Conservation (phyloP, 64 coral and sea anemone genomes). For the Porites australiensis region DNA sequence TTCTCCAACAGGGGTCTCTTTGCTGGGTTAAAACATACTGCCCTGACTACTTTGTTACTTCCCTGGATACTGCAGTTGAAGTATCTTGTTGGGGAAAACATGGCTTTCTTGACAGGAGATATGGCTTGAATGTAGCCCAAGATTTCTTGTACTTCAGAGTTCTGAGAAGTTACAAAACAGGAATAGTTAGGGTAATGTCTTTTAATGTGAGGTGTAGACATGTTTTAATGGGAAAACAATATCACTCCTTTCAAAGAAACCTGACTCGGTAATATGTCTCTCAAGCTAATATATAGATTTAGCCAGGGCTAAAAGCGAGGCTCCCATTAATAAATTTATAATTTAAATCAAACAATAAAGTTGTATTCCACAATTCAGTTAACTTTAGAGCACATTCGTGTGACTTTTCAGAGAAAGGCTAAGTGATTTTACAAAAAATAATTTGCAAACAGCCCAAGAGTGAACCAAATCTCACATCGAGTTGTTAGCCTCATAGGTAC, state of each 20-base stretch:
- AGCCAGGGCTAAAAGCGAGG: no score
- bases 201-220: not conserved
- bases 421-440: no score
- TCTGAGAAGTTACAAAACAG: slow-evolving; percentile 58
- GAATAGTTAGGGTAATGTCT: slow-evolving; percentile 19
- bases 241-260: slow-evolving; percentile 9
- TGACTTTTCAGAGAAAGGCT: no score
- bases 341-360: no score
- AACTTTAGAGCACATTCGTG: no score
- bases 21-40: slow-evolving; percentile 43
- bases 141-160: slow-evolving; percentile 53
- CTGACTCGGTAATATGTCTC: slow-evolving; percentile 1
- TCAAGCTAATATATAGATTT: no score
- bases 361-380: no score
- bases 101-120: slow-evolving; percentile 67
- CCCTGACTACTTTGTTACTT: slow-evolving; percentile 33
- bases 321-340: no score
- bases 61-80: slow-evolving; percentile 61
- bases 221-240: not conserved
- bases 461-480: no score
- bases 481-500: no score
- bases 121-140: slow-evolving; percentile 52
- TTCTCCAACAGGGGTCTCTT: slow-evolving; percentile 35
- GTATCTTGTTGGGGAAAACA: slow-evolving; percentile 49
- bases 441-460: no score